Evolutionary conservation across 2,888 invertebrate genomes (phyloP).

Genomic region (Lochmaea capreae): DNA sequence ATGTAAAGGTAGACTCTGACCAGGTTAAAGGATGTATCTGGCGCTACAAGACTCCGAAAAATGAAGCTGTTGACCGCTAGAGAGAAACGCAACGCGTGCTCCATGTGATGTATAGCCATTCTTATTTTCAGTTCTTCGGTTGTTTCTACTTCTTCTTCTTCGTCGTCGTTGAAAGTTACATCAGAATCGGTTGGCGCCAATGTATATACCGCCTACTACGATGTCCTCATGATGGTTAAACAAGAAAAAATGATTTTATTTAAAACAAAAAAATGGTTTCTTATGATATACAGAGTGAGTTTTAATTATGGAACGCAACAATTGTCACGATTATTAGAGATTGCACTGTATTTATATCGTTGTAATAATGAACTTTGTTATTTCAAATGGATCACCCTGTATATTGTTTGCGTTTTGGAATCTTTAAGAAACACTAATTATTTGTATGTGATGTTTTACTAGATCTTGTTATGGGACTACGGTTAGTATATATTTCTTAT

Average conservation of each 20-base stretch:
- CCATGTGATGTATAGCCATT: conserved; percentile 45
- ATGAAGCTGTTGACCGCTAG: conserved; percentile 39
- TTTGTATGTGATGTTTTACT: too few species aligned
- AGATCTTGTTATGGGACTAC: too few species aligned
- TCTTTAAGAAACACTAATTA: too few species aligned
- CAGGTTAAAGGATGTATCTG: background rate
- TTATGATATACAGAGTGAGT: too few species aligned
- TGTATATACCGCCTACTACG: conserved; percentile 52
- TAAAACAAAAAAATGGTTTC: too few species aligned
- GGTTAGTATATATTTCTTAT: too few species aligned
- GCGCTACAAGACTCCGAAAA: conserved; percentile 31
- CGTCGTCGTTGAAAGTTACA: conserved; percentile 58
- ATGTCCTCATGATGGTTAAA: background rate
- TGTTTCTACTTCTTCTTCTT: conserved; percentile 9
- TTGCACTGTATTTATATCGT: too few species aligned
- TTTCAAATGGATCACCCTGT: too few species aligned
- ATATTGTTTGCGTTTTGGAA: too few species aligned
- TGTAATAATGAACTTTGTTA: too few species aligned
- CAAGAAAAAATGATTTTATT: background rate
- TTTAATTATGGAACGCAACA: too few species aligned
- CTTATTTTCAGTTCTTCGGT: conserved; percentile 8
- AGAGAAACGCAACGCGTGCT: conserved; percentile 53
- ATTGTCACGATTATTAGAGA: too few species aligned
- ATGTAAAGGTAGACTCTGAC: conserved; percentile 7
- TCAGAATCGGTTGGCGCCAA: conserved; percentile 59